phyloP scores from a whole-genome alignment of 2,113 vertebrate genomes.

The Anoplopoma fimbria region DNA sequence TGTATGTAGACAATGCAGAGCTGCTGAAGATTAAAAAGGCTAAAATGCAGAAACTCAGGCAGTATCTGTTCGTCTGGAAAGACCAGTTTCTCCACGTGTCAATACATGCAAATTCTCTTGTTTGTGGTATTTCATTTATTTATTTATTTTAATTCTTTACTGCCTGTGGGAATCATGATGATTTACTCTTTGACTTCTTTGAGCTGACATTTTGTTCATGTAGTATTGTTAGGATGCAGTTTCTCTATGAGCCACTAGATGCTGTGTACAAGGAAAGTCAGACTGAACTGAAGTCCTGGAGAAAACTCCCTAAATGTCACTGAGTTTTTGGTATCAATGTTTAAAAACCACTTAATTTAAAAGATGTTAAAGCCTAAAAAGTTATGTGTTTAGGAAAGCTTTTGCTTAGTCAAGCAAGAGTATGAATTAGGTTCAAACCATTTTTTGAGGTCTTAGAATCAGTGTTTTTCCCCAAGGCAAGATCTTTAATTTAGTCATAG shows the following conservation, averaged over 20 bases:
- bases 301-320: not conserved
- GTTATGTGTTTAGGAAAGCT: not conserved
- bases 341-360: not conserved
- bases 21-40: too few relatives aligned
- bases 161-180: not conserved
- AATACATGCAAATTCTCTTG: not conserved
- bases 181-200: not conserved
- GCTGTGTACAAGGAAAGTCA: not conserved
- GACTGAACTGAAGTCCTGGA: not conserved
- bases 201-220: not conserved
- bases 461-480: not conserved
- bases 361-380: not conserved
- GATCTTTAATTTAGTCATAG: not conserved
- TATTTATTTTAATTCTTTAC: too few relatives aligned
- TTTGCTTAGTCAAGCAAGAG: not conserved
- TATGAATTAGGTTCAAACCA: not conserved
- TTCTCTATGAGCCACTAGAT: not conserved
- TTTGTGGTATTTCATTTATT: not conserved
- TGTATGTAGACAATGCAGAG: not conserved
- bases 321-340: not conserved
- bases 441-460: not conserved
- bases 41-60: not conserved
- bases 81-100: not conserved
- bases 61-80: not conserved
- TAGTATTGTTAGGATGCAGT: not conserved